Evolutionary conservation across 2,888 invertebrate species (phyloP), one percentile per base, ranked within the genome.

Genomic region (Sisyra nigra): DNA sequence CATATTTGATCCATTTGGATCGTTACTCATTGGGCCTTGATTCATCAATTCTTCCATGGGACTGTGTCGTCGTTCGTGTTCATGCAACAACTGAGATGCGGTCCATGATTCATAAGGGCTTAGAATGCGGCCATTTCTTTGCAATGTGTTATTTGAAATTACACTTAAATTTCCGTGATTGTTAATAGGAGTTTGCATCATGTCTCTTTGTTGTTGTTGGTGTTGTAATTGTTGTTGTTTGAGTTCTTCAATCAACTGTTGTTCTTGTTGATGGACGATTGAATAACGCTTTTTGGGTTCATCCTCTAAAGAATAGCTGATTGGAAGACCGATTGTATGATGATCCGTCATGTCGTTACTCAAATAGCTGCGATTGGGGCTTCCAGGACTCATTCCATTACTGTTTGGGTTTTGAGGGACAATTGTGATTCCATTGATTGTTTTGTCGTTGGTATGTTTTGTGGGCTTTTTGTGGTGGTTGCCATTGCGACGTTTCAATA

Each of bases 91-190:
- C 50, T 74, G 72, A 3, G 71, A 69, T 2, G 74, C 73, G 18
- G 69, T 70, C 73, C 74, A 74, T 1, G 69, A 70, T 50, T 71
- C 71, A 52, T 65, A 71, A 1, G 71, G 72, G 48, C 67, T 69
- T 29, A 71, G 54, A 7, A 61, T 59, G 47, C 66, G 56, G 2
- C 62, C 64, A 33, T 58, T 60, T 30, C 66, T 51, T 31, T 61
- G 62, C 10, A 66, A 54, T 2, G 61, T 63, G 40, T 62, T 62
- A 45, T 57, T 63, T 45, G 62, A 59, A 43, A 62, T 61, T 2
- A 62, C 59, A 45, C 61, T 61, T 6, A 62, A 46, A 14, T 53
- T 56, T 29, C 50, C 49, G 45, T 58, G 60, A 35, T 46, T 57
- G 40, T 53, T 52, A 30, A 47, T 52, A 14, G 51, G 50, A 2